Evolutionary conservation across 1,140 invertebrate genomes (phyloP), one percentile per base, ranked within the genome.

Genomic region (Zaprionus lachaisei): DNA sequence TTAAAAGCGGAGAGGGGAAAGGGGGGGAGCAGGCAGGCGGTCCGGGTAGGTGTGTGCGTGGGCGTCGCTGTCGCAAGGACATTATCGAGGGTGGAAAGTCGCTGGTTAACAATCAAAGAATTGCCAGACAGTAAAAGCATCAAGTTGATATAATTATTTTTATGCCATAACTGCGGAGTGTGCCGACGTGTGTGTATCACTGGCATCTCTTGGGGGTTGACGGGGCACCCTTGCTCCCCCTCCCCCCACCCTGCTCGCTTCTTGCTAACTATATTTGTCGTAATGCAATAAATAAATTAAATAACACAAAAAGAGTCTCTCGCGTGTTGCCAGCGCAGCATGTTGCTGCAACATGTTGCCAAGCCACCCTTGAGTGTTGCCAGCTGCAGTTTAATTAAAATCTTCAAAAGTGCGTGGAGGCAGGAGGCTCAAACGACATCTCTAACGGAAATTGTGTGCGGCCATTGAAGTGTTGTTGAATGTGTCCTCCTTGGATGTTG

Each of bases 71-170:
- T 56, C 61, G 57, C 60, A 74, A 67, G 28, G 61, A 90, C 79
- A 82, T 85, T 90, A 85, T 73, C 70, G 72, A 85, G 85, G 85
- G 85, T 90, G 79, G 85, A 80, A 90, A 72, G 17, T 51, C 22
- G 74, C 64, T 64, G 71, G 54, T 64, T 78, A 75, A 66, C 77
- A 80, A 72, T 89, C 76, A 70, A 70, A 71, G 78, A 87, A 84
- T 58, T 72, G 85, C 81, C 84, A 89, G 85, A 85, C 85, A 76
- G 67, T 72, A 81, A 72, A 72, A 51, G 61, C 81, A 82, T 87
- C 83, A 91, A 84, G 81, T 91, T 91, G 77, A 91, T 91, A 73
- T 91, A 91, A 91, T 91, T 91, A 91, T 91, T 91, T 90, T 84
- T 84, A 91, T 91, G 83, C 89, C 79, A 80, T 87, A 84, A 79